Percentiles rank a stretch among this genome's conserved stretches.
Conservation (phyloP, 2,797 vertebrate genomes). For the Microhierax caerulescens region DNA sequence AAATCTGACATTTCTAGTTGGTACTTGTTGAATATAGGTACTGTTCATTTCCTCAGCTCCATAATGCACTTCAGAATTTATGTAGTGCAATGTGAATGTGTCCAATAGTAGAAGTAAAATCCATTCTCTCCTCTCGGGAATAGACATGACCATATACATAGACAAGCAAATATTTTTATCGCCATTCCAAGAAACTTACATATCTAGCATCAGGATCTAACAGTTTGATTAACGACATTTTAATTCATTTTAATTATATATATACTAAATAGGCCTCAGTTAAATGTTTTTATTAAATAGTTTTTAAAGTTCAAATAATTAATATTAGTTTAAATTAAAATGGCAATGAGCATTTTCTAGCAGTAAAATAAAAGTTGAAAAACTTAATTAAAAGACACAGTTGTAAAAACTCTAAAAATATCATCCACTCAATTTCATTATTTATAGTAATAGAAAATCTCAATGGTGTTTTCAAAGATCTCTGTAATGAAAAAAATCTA, state of each 20-base stretch:
- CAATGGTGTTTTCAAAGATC: not conserved
- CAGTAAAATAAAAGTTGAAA: not conserved
- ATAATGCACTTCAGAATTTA: not conserved
- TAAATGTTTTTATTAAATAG: conserved; percentile 28
- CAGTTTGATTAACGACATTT: conserved; percentile 52
- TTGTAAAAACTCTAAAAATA: not conserved
- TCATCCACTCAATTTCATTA: not conserved
- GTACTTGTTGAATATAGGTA: not conserved
- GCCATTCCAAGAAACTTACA: conserved; percentile 25
- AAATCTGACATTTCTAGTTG: not conserved
- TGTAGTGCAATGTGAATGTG: not conserved
- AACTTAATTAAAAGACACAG: not conserved
- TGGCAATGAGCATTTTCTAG: not conserved
- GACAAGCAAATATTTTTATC: not conserved
- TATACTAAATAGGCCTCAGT: conserved; percentile 40
- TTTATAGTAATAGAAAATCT: not conserved
- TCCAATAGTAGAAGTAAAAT: not conserved
- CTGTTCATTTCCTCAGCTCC: not conserved
- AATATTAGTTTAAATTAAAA: conserved; percentile 34
- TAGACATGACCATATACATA: not conserved
- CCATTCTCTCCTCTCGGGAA: not conserved
- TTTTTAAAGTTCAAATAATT: conserved; percentile 50
- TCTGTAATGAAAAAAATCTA: not conserved
- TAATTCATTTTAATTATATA: conserved; percentile 26
- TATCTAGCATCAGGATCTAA: conserved; percentile 38